A percentile compares a stretch with the other conserved stretches of the same genome.
These are phyloP conservation scores for Thalassarche chlororhynchos DNA, from an alignment of 2,113 vertebrate species.

Conservation along the genomic window DNA sequence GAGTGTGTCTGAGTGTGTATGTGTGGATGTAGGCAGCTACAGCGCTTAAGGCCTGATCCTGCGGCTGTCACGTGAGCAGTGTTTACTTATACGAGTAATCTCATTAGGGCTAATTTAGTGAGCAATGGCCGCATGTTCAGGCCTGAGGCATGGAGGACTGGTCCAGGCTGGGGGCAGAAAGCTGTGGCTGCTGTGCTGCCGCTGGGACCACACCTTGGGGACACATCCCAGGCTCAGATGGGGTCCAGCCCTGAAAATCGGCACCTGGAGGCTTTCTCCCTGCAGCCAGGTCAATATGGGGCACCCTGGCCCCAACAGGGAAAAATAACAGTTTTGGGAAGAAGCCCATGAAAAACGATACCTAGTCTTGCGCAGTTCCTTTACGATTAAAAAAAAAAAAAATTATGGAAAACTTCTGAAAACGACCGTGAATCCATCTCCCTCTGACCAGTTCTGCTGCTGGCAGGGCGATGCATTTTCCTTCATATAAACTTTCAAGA, in stretches of 20 bases:
- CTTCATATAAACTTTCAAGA: not conserved
- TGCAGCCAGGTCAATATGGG: not conserved
- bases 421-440: not conserved
- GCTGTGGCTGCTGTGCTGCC: not conserved
- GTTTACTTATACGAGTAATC: slow-evolving; percentile 20
- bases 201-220: not conserved
- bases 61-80: not conserved
- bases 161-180: not conserved
- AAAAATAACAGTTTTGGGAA: not conserved
- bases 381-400: not conserved
- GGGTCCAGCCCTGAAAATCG: not conserved
- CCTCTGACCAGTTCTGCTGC: not conserved
- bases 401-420: not conserved
- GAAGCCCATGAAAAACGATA: not conserved
- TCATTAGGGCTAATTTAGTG: not conserved
- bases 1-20: not conserved
- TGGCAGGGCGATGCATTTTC: not conserved
- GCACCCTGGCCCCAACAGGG: accelerated
- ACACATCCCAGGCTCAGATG: not conserved
- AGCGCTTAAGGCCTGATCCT: not conserved
- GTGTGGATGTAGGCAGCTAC: not conserved
- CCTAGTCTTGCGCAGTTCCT: not conserved
- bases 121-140: not conserved
- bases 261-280: not conserved
- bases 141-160: not conserved